Evolutionary conservation across 2,797 vertebrate genomes (phyloP).

Genomic region (Catostomus latipinnis): DNA sequence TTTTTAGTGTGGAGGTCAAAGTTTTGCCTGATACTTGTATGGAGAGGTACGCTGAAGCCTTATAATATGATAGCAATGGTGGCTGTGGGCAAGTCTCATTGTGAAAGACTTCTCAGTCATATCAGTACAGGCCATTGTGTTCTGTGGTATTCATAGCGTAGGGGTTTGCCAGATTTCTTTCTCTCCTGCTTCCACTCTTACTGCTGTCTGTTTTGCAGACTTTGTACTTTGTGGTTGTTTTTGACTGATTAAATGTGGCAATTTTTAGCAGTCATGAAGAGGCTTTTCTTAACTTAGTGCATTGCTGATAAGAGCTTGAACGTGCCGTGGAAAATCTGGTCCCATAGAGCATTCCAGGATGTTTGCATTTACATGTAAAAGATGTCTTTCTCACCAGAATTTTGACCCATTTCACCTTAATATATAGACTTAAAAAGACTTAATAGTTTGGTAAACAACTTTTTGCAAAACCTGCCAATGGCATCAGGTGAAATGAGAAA

Average conservation of each 20-base stretch:
- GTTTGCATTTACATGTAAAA: neutral
- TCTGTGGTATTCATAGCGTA: conserved; percentile 21
- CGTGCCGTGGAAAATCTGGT: neutral
- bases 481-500: neutral
- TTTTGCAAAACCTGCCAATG: neutral
- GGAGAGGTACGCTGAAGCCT: neutral
- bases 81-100: neutral
- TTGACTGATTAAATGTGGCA: conserved; percentile 45
- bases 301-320: conserved; percentile 44
- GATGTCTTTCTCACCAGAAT: neutral
- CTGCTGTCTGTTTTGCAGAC: conserved; percentile 42
- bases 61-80: neutral
- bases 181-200: conserved; percentile 18
- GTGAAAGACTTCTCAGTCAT: neutral
- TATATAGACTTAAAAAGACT: no score
- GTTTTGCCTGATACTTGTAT: neutral
- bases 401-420: neutral
- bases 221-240: conserved; percentile 40
- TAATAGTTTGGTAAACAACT: neutral
- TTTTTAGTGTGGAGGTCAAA: no score
- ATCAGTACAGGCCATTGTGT: conserved; percentile 20
- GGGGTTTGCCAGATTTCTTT: conserved; percentile 26
- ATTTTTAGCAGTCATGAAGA: conserved; percentile 48
- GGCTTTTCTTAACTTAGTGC: conserved; percentile 35
- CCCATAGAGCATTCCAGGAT: neutral